Conservation (phyloP, 2,113 vertebrate genomes). For the Odobenus rosmarus region DNA sequence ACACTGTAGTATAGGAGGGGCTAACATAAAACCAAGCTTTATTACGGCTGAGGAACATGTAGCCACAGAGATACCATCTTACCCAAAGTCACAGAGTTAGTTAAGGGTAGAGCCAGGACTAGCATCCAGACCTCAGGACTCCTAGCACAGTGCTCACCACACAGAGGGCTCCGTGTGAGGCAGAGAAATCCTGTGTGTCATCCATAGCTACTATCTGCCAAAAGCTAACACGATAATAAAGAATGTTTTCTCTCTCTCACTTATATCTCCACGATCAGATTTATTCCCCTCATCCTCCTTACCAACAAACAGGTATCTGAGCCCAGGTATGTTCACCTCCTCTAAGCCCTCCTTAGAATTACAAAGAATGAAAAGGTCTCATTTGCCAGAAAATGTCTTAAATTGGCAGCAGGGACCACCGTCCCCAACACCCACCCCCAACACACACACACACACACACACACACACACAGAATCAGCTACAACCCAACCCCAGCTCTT, state of each 20-base stretch:
- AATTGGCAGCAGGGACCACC: background rate
- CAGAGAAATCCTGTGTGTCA: background rate
- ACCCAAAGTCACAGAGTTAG: background rate
- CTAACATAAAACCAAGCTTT: background rate
- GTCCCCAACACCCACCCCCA: background rate
- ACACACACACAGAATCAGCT: background rate
- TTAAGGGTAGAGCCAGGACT: background rate
- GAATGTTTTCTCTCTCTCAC: background rate
- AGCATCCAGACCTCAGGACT: background rate
- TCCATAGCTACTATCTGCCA: background rate
- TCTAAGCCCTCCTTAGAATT: background rate
- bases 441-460: background rate
- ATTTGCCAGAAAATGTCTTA: background rate
- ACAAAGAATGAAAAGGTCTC: background rate
- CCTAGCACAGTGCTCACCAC: background rate
- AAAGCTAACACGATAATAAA: background rate
- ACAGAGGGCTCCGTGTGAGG: rapidly evolving
- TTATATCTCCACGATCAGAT: background rate
- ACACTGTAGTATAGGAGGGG: background rate
- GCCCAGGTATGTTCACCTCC: background rate
- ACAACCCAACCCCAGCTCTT: background rate
- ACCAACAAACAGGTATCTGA: background rate
- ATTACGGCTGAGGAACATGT: background rate
- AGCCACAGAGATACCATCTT: background rate
- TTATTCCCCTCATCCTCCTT: background rate